Percentiles rank a stretch among this genome's conserved stretches.
Evolutionary conservation across 1,140 invertebrate genomes (phyloP).

Genomic region (Globodera rostochiensis): DNA sequence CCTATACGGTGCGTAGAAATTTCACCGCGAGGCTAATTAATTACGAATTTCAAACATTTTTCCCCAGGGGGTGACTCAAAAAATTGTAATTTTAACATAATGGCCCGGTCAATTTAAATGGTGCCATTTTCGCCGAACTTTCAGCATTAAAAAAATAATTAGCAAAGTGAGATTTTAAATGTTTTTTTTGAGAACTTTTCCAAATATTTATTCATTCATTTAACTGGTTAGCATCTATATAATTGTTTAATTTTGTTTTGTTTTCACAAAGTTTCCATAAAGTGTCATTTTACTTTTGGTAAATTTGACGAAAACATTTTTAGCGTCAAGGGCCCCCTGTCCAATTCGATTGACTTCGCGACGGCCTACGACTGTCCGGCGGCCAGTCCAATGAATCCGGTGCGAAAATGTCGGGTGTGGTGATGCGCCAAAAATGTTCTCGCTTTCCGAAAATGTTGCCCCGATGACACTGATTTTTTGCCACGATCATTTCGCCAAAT

Average conservation of each 20-base stretch:
- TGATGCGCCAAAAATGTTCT: constrained; percentile 41
- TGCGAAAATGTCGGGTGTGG: constrained; percentile 72
- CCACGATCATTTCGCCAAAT: not conserved
- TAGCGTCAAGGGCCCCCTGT: constrained; percentile 71
- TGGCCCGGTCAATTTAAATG: not conserved
- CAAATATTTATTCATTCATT: not conserved
- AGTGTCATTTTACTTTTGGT: no score
- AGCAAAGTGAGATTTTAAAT: no score
- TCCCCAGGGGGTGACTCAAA: not conserved
- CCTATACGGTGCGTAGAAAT: constrained; percentile 74
- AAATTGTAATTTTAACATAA: not conserved
- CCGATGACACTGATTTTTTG: not conserved
- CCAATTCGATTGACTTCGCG: constrained; percentile 71
- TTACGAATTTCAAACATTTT: not conserved
- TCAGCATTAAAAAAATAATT: not conserved
- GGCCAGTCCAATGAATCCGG: constrained; percentile 71
- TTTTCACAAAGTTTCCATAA: not conserved
- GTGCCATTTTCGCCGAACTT: not conserved
- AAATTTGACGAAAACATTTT: constrained; percentile 67
- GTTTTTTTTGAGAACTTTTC: constrained; percentile 30
- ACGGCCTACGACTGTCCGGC: constrained; percentile 69
- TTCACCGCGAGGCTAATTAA: not conserved
- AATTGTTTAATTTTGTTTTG: constrained; percentile 51
- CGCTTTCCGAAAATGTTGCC: not conserved
- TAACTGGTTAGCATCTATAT: constrained; percentile 32